Percentiles rank a stretch among this genome's conserved stretches.
phyloP scores from a whole-genome alignment of 1,140 invertebrate genomes.

The Brachionus manjavacas region DNA sequence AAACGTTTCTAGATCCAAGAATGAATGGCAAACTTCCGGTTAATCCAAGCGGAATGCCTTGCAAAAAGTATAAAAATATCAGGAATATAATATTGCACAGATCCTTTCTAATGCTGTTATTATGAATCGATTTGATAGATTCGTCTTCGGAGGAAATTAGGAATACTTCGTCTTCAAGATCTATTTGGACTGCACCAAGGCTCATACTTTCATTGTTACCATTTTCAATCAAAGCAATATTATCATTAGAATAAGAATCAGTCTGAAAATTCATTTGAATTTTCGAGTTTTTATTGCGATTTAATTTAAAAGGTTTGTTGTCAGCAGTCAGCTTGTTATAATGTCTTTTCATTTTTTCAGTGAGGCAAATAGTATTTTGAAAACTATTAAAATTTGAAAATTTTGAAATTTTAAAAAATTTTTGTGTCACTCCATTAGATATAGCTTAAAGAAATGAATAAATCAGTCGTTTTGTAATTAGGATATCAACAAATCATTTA shows the following conservation, averaged over 20 bases:
- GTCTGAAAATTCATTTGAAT: background rate
- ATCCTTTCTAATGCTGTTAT: background rate
- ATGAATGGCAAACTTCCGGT: conserved; percentile 89
- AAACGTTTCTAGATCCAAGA: conserved; percentile 55
- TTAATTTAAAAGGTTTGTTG: background rate
- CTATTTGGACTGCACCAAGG: background rate
- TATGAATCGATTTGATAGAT: background rate
- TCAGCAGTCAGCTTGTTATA: background rate
- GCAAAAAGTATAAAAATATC: conserved; percentile 83
- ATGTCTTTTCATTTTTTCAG: background rate
- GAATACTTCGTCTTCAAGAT: background rate
- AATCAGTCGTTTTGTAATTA: background rate
- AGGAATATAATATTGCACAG: conserved; percentile 53
- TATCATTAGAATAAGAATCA: background rate
- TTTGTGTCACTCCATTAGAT: background rate
- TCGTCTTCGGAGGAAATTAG: background rate
- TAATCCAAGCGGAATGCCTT: conserved; percentile 86
- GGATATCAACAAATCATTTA: background rate
- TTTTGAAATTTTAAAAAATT: background rate
- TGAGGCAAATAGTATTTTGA: background rate
- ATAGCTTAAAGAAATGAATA: background rate
- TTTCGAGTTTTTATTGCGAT: background rate
- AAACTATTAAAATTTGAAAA: background rate
- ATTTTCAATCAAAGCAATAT: background rate
- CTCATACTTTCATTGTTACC: background rate